Conservation (phyloP, 2,113 vertebrate species). For the Lophotis ruficrista region DNA sequence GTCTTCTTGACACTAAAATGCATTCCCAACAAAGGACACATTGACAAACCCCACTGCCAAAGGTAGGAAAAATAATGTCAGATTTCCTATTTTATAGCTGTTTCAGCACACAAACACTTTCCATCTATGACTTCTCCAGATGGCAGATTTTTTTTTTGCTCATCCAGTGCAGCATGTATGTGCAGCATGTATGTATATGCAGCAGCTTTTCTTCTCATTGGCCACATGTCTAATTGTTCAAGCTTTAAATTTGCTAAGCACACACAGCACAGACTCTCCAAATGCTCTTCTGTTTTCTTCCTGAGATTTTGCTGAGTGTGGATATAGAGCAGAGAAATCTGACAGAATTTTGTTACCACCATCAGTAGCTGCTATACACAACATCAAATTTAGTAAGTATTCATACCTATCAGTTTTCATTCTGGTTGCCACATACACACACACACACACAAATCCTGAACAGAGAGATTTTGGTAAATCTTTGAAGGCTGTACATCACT, state of each 20-base stretch:
- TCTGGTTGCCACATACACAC: not conserved
- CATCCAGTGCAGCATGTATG: not conserved
- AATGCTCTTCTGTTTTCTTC: not conserved
- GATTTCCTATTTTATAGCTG: conserved; percentile 2
- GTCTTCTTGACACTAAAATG: not conserved
- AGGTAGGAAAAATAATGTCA: conserved; percentile 34
- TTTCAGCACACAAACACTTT: not conserved
- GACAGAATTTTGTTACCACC: not conserved
- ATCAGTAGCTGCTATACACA: not conserved
- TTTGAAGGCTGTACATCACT: not conserved
- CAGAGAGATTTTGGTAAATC: not conserved
- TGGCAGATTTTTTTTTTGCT: not conserved
- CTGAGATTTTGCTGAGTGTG: not conserved
- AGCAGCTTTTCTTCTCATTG: not conserved
- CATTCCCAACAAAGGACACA: not conserved
- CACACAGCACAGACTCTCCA: not conserved
- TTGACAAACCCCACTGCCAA: not conserved
- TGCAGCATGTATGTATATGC: not conserved
- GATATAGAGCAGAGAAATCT: not conserved
- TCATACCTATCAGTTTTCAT: not conserved
- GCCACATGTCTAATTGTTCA: not conserved
- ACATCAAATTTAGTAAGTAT: not conserved
- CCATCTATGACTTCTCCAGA: conserved; percentile 7
- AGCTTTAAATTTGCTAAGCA: not conserved
- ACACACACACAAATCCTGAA: not conserved